Evolutionary conservation across 1,140 invertebrate genomes (phyloP).

Genomic region (Thrips palmi): DNA sequence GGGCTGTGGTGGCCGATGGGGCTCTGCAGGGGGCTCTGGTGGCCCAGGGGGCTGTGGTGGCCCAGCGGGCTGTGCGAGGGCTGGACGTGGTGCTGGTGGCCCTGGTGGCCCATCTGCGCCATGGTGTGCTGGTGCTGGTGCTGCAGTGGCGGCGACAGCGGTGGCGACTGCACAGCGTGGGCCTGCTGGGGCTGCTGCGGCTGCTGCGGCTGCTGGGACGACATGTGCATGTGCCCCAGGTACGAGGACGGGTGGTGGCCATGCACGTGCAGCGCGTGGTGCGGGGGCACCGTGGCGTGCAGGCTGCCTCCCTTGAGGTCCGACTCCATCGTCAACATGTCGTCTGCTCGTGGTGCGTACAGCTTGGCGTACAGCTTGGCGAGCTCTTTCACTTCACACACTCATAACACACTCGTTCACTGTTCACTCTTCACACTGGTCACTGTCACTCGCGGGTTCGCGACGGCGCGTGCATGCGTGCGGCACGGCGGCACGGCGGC

Average conservation of each 20-base stretch:
- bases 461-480: neutral
- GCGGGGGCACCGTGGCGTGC: constrained; percentile 61
- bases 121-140: neutral
- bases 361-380: constrained; percentile 28
- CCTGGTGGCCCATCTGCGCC: constrained; percentile 27
- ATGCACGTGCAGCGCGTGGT: constrained; percentile 29
- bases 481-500: constrained; percentile 1
- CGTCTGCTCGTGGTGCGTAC: constrained; percentile 49
- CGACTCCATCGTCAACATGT: constrained; percentile 75
- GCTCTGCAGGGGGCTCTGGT: neutral
- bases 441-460: constrained; percentile 1
- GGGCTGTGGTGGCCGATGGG: constrained; percentile 3
- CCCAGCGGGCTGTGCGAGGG: constrained; percentile 18
- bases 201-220: constrained; percentile 5
- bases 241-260: constrained; percentile 11
- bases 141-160: too few relatives aligned
- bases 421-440: neutral
- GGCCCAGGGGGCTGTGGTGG: constrained; percentile 18
- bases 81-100: constrained; percentile 37
- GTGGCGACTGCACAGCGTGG: too few relatives aligned
- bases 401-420: constrained; percentile 7
- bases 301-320: constrained; percentile 68
- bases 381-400: constrained; percentile 3
- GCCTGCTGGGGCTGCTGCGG: constrained; percentile 6
- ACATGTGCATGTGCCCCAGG: constrained; percentile 4